A percentile compares a stretch with the other conserved stretches of the same genome.
These are phyloP conservation scores for Montipora cactus DNA, from an alignment of 64 coral and sea anemone genomes.

Conservation along the genomic window DNA sequence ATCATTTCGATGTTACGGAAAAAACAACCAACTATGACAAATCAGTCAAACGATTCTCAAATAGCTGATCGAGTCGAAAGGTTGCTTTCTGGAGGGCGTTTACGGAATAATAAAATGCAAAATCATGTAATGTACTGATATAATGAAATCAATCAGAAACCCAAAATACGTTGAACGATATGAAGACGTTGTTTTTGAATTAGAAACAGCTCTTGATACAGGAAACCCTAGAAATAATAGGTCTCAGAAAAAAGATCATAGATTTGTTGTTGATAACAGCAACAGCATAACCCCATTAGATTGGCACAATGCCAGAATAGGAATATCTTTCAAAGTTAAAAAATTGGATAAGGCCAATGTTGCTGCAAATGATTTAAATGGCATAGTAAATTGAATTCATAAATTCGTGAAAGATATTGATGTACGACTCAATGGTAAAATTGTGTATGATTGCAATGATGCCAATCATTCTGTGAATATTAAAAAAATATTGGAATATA, in stretches of 20 bases:
- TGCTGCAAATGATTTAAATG: constrained; percentile 4
- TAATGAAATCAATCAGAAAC: not conserved
- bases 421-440: not conserved
- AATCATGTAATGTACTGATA: constrained; percentile 16
- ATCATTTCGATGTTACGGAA: constrained; percentile 1
- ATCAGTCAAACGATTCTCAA: too few relatives aligned
- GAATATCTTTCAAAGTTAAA: not conserved
- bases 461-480: constrained; percentile 9
- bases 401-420: too few relatives aligned
- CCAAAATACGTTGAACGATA: constrained; percentile 13
- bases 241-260: constrained; percentile 7
- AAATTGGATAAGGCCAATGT: not conserved
- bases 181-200: constrained; percentile 32
- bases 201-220: constrained; percentile 16
- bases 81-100: too few relatives aligned
- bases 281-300: not conserved
- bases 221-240: not conserved
- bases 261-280: constrained; percentile 29
- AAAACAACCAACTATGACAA: not conserved
- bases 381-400: not conserved
- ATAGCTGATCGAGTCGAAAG: too few relatives aligned
- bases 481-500: not conserved
- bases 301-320: not conserved
- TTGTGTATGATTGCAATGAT: not conserved
- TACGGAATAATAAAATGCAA: not conserved